These are phyloP conservation scores for Opisthocomus hoazin DNA, from an alignment of 2,113 vertebrate genomes.

Conservation along the genomic window DNA sequence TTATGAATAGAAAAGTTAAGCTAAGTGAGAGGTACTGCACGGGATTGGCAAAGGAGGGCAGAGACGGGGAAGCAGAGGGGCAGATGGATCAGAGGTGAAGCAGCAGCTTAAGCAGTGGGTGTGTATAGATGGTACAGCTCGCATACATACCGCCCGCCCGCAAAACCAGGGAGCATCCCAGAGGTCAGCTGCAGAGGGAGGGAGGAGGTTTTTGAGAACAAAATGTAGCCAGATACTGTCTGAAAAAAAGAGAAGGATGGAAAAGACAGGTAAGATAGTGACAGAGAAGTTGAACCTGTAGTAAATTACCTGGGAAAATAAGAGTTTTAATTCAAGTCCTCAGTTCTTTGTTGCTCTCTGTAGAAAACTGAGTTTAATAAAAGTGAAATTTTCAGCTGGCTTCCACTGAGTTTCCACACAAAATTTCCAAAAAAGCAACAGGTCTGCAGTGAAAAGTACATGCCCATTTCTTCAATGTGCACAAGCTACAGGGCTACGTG, in stretches of 20 bases:
- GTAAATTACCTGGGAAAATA: not conserved
- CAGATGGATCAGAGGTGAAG: not conserved
- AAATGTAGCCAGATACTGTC: not conserved
- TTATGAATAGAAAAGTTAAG: not conserved
- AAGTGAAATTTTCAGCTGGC: not conserved
- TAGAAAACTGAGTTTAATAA: not conserved
- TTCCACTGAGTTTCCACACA: not conserved
- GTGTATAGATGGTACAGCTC: not conserved
- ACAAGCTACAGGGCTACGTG: not conserved
- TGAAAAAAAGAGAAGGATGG: not conserved
- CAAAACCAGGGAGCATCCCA: not conserved
- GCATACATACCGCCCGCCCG: not conserved
- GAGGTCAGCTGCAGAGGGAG: not conserved
- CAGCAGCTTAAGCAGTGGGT: not conserved
- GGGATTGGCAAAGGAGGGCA: not conserved
- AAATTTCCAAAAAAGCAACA: not conserved
- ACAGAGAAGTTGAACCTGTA: not conserved
- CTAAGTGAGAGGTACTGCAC: not conserved
- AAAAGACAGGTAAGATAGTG: not conserved
- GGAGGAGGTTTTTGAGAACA: not conserved
- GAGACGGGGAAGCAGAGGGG: not conserved
- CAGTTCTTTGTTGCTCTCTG: not conserved
- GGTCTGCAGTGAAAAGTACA: not conserved
- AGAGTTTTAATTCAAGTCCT: not conserved
- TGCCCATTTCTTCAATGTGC: not conserved